Evolutionary conservation across 2,113 vertebrate genomes (phyloP).

Genomic region (Hyperoodon ampullatus): DNA sequence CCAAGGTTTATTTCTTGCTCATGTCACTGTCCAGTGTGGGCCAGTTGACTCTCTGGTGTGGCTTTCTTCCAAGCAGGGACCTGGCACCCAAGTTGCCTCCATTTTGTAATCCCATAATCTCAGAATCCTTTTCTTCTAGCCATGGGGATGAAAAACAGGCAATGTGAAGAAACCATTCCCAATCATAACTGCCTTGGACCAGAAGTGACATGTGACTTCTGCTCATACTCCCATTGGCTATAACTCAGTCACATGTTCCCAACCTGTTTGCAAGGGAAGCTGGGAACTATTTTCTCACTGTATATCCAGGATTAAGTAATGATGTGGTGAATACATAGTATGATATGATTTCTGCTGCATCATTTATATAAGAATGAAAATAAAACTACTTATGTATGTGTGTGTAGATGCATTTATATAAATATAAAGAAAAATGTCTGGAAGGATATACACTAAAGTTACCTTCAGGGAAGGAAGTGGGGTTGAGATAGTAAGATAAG

Average conservation of each 20-base stretch:
- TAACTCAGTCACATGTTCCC: background rate
- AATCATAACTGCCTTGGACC: background rate
- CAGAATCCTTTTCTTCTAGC: background rate
- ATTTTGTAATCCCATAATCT: background rate
- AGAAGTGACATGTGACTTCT: background rate
- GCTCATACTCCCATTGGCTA: background rate
- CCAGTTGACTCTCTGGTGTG: background rate
- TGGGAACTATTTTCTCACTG: conserved; percentile 9
- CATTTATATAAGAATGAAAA: background rate
- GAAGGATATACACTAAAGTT: background rate
- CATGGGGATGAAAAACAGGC: background rate
- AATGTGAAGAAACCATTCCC: background rate
- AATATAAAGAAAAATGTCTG: background rate
- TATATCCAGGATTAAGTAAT: background rate
- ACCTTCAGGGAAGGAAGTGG: background rate
- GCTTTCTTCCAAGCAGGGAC: background rate
- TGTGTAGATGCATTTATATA: background rate
- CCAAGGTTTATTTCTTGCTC: background rate
- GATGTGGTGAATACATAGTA: background rate
- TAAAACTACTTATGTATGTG: background rate
- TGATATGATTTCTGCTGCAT: background rate
- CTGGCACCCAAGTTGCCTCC: background rate
- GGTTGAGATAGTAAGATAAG: background rate
- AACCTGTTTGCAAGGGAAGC: background rate
- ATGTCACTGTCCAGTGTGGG: background rate